These are phyloP conservation scores for Ptychodera flava DNA, from an alignment of 35 echinoderm and acorn worm species.

Conservation along the genomic window DNA sequence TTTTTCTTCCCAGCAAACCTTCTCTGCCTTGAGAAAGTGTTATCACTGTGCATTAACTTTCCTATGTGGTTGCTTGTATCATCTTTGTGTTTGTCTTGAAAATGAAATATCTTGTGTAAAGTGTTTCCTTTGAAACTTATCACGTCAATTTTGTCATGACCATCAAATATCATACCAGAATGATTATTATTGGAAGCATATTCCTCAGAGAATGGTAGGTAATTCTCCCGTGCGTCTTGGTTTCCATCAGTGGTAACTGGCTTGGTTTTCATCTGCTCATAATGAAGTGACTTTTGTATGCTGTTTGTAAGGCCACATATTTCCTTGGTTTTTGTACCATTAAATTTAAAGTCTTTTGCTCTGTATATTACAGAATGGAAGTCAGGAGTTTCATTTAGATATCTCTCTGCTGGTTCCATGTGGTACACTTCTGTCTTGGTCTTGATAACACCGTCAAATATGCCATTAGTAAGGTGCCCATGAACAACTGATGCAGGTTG, in stretches of 20 bases:
- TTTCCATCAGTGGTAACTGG: neutral
- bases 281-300: neutral
- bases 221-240: neutral
- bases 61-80: neutral
- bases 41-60: neutral
- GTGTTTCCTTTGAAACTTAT: neutral
- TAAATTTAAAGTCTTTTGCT: neutral
- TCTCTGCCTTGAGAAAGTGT: neutral
- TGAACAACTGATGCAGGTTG: neutral
- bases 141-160: neutral
- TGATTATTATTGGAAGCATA: neutral
- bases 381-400: neutral
- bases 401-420: constrained; percentile 16
- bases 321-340: neutral
- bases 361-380: constrained; percentile 31
- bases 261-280: neutral
- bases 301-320: neutral
- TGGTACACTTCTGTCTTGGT: constrained; percentile 10
- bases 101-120: neutral
- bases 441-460: constrained; percentile 27
- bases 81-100: neutral
- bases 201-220: neutral
- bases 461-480: constrained; percentile 22
- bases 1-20: neutral
- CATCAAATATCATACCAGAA: neutral